Conservation (phyloP, 2,888 invertebrate species). For the Volucella bombylans region DNA sequence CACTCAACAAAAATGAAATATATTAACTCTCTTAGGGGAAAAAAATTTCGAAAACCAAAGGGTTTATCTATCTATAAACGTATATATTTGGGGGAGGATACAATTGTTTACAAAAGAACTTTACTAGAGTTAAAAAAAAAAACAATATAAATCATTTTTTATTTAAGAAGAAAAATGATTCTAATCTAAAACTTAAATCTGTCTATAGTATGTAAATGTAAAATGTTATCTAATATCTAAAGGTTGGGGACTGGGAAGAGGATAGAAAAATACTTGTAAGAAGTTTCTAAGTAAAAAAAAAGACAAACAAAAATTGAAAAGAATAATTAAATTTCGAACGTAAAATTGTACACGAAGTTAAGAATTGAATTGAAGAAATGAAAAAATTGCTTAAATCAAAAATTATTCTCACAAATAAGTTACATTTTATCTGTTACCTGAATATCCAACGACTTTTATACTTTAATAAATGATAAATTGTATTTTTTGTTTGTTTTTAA, state of each 20-base stretch:
- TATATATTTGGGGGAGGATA: slow-evolving; percentile 4
- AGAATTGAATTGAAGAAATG: slow-evolving; percentile 33
- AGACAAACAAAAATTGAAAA: slow-evolving; percentile 21
- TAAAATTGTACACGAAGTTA: slow-evolving; percentile 29
- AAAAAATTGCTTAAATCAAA: slow-evolving; percentile 7
- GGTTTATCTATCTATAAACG: slow-evolving; percentile 43
- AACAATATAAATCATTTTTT: slow-evolving; percentile 23
- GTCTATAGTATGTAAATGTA: slow-evolving; percentile 73
- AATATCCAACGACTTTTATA: slow-evolving; percentile 69
- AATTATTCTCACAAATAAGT: slow-evolving; percentile 32
- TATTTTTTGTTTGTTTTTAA: slow-evolving; percentile 30
- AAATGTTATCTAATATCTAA: slow-evolving; percentile 69
- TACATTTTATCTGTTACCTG: slow-evolving; percentile 65
- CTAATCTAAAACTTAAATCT: slow-evolving; percentile 67
- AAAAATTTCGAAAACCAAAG: slow-evolving; percentile 51
- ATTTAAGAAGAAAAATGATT: slow-evolving; percentile 34
- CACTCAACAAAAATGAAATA: slow-evolving; percentile 56
- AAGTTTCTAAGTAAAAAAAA: slow-evolving; percentile 54
- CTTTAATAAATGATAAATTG: slow-evolving; percentile 47
- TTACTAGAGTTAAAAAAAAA: slow-evolving; percentile 18
- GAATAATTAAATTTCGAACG: slow-evolving; percentile 4
- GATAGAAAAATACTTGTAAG: slow-evolving; percentile 55
- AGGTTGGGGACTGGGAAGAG: slow-evolving; percentile 59
- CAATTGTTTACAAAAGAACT: slow-evolving; percentile 39
- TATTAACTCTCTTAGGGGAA: slow-evolving; percentile 61